Evolutionary conservation across 2,797 vertebrate species (phyloP).

Genomic region (Acanthornis magna): DNA sequence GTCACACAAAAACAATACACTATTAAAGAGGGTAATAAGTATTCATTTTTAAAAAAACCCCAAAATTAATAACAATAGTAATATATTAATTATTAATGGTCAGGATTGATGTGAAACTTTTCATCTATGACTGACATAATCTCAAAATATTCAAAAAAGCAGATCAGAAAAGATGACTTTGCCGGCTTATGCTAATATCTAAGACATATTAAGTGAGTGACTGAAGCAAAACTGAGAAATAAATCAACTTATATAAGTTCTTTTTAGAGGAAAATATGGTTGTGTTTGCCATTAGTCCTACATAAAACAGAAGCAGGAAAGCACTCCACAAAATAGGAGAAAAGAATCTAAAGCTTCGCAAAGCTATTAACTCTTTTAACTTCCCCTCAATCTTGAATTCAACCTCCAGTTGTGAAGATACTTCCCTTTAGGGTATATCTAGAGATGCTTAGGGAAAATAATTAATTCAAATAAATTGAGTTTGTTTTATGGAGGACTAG

Average conservation of each 20-base stretch:
- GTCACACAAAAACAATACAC: not conserved
- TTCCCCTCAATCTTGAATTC: not conserved
- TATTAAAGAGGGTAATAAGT: not conserved
- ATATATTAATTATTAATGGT: not conserved
- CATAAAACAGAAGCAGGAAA: not conserved
- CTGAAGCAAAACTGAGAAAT: not conserved
- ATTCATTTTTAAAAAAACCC: not conserved
- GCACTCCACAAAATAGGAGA: not conserved
- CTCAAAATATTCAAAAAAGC: not conserved
- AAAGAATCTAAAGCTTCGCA: not conserved
- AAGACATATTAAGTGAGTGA: not conserved
- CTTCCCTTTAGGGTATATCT: not conserved
- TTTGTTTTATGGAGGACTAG: not conserved
- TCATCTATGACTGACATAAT: not conserved
- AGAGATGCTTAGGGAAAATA: not conserved
- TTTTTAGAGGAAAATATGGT: not conserved
- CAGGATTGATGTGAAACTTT: not conserved
- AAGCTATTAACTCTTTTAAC: not conserved
- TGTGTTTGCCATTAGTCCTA: not conserved
- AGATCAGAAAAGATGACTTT: not conserved
- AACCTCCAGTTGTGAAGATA: not conserved
- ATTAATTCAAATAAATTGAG: not conserved
- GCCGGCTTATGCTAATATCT: not conserved
- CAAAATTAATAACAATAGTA: not conserved
- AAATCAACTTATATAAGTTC: not conserved